phyloP scores from a whole-genome alignment of 2,797 vertebrate species.

The Scyliorhinus canicula region DNA sequence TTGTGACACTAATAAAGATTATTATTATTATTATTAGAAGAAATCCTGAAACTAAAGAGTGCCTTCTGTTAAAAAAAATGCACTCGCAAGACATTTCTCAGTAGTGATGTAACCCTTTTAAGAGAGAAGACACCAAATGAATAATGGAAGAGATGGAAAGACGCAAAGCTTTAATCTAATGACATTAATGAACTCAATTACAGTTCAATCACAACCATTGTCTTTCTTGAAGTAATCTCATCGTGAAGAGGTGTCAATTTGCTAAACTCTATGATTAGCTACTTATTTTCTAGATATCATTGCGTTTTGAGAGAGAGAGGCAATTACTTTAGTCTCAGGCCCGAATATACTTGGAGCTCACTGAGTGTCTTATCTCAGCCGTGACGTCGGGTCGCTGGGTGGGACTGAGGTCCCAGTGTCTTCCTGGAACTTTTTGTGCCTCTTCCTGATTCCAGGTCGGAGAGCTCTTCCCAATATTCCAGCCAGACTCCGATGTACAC shows the following conservation, averaged over 20 bases:
- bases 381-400: neutral
- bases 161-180: neutral
- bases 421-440: neutral
- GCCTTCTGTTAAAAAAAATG: neutral
- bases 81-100: neutral
- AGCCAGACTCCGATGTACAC: neutral
- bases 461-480: neutral
- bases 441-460: neutral
- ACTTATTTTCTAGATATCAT: neutral
- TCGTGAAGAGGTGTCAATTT: conserved; percentile 21
- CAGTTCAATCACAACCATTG: conserved; percentile 25
- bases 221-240: conserved; percentile 19
- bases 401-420: neutral
- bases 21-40: too few relatives aligned
- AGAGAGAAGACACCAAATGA: neutral
- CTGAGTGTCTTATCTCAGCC: neutral
- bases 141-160: neutral
- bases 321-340: neutral
- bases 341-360: too few relatives aligned
- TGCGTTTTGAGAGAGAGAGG: neutral
- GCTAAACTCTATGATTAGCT: neutral
- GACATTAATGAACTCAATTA: conserved; percentile 32
- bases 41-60: neutral
- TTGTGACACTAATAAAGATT: too few relatives aligned
- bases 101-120: neutral